Conservation (phyloP, 2,797 vertebrate genomes). For the Neoniphon sammara region DNA sequence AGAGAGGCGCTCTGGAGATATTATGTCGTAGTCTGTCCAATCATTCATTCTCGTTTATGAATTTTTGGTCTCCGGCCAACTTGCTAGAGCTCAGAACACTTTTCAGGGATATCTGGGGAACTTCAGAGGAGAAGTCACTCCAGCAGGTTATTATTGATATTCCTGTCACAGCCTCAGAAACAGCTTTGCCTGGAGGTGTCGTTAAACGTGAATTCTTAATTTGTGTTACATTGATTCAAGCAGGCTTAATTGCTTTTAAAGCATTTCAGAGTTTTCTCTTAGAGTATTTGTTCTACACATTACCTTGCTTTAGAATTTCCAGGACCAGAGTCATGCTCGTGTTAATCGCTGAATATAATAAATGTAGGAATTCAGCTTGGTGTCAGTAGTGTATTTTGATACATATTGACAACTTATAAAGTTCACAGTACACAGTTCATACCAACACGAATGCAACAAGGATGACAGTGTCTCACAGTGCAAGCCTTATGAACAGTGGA, state of each 20-base stretch:
- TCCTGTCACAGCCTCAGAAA: conserved; percentile 59
- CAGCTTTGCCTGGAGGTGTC: conserved; percentile 55
- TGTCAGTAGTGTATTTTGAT: not conserved
- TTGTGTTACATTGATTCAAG: conserved; percentile 65
- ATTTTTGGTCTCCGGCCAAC: conserved; percentile 60
- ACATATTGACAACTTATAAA: not conserved
- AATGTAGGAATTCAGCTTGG: not conserved
- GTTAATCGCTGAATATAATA: conserved; percentile 3
- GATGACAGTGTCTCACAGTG: not conserved
- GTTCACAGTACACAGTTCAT: not conserved
- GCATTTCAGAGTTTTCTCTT: conserved; percentile 27
- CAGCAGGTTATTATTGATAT: conserved; percentile 76
- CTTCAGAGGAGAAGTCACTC: conserved; percentile 36
- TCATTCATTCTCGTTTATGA: conserved; percentile 57
- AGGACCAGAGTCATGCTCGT: not conserved
- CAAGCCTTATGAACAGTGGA: not conserved
- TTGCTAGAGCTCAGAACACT: conserved; percentile 40
- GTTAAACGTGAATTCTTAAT: conserved; percentile 70
- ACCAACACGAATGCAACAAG: not conserved
- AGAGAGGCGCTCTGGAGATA: conserved; percentile 59
- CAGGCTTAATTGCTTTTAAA: conserved; percentile 63
- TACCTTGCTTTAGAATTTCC: conserved; percentile 19
- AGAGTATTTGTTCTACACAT: not conserved
- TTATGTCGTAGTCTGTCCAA: conserved; percentile 54
- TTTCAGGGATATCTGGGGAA: conserved; percentile 61